A percentile compares a stretch with the other conserved stretches of the same genome.
Conservation (phyloP, 2,113 vertebrate species). For the Pelusios castaneus region DNA sequence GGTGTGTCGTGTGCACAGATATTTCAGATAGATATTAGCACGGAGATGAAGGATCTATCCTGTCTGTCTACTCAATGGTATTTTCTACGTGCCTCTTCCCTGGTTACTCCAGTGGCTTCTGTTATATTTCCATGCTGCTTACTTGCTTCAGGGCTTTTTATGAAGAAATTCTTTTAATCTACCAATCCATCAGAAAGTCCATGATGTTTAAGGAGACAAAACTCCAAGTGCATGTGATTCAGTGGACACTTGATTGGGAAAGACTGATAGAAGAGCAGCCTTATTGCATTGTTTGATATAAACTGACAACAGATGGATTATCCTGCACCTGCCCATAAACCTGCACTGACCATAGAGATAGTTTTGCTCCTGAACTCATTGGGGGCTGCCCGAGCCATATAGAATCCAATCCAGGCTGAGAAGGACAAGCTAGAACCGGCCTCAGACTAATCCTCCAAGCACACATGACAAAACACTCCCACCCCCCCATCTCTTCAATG, state of each 20-base stretch:
- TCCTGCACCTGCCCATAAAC: neutral
- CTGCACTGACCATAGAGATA: neutral
- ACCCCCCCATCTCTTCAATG: neutral
- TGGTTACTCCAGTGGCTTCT: neutral
- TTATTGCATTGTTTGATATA: neutral
- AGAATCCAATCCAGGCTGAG: neutral
- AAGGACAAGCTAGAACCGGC: neutral
- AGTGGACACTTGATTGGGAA: rapidly evolving
- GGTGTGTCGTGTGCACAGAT: neutral
- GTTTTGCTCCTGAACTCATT: neutral
- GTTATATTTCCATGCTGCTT: neutral
- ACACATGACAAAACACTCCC: rapidly evolving
- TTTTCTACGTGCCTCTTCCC: neutral
- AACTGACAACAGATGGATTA: too few relatives aligned
- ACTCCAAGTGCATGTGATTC: neutral
- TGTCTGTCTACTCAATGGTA: rapidly evolving
- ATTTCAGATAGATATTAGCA: neutral
- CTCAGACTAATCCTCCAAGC: rapidly evolving
- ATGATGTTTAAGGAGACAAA: neutral
- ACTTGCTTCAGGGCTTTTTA: neutral
- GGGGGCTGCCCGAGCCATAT: neutral
- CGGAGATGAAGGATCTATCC: neutral
- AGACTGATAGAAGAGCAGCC: neutral
- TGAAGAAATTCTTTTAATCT: neutral
- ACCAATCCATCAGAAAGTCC: rapidly evolving